Evolutionary conservation across 30 jellyfish, hydroid and myxozoan genomes (phyloP).

Genomic region (Aurelia sp.): DNA sequence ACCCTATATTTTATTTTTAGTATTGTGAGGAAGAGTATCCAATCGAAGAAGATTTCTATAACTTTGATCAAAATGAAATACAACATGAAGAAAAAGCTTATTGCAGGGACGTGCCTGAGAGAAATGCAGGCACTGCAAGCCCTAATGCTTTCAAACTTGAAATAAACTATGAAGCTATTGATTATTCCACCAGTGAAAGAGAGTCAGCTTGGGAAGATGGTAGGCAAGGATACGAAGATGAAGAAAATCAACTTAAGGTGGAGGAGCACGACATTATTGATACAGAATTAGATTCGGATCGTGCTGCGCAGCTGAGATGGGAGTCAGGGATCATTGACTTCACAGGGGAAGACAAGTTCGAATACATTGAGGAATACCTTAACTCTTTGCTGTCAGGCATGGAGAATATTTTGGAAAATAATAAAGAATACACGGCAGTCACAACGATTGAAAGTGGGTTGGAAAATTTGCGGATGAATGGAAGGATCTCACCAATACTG

Average conservation of each 20-base stretch:
- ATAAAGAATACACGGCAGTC: no score
- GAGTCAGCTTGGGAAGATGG: not conserved
- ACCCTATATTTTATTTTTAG: no score
- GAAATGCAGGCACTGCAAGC: not conserved
- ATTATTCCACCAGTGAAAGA: not conserved
- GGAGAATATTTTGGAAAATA: constrained; percentile 7
- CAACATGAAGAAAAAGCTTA: no score
- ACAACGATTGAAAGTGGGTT: not conserved
- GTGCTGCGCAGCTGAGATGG: constrained; percentile 83
- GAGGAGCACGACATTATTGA: not conserved
- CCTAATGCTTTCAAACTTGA: constrained; percentile 2
- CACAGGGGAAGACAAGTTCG: constrained; percentile 87
- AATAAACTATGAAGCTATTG: not conserved
- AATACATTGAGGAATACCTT: constrained; percentile 65
- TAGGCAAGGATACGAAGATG: not conserved
- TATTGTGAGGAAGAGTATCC: no score
- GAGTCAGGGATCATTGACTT: constrained; percentile 82
- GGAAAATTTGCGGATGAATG: not conserved
- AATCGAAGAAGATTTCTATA: no score
- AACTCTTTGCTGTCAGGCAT: constrained; percentile 24
- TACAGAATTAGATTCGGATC: constrained; percentile 28
- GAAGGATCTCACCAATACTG: not conserved
- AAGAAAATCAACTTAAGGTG: not conserved
- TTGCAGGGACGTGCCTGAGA: not conserved
- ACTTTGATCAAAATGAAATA: no score